Conservation (phyloP, 2,888 invertebrate species). For the Timema cristinae region DNA sequence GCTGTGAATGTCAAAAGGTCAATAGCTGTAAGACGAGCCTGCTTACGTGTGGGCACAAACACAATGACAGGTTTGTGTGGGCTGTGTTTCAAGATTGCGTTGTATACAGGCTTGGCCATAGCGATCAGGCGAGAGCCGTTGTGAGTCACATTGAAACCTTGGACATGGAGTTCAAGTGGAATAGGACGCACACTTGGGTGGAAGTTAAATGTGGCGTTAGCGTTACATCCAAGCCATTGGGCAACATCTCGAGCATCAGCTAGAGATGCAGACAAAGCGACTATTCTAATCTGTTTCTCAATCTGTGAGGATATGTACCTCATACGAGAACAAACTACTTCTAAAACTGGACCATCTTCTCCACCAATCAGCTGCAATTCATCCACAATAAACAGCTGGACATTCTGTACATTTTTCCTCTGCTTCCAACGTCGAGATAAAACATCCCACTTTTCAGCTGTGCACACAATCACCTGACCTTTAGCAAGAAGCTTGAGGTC, state of each 20-base stretch:
- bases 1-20: conserved; percentile 92
- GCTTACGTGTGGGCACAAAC: conserved; percentile 87
- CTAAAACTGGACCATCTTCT: conserved; percentile 89
- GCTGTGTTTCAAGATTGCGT: conserved; percentile 80
- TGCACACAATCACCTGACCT: conserved; percentile 78
- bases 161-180: conserved; percentile 92
- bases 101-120: conserved; percentile 98
- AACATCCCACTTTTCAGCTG: conserved; percentile 99
- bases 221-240: conserved; percentile 93
- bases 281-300: conserved; percentile 82
- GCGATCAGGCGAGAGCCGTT: conserved; percentile 93
- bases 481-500: conserved; percentile 81
- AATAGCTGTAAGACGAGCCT: conserved; percentile 90
- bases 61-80: conserved; percentile 81
- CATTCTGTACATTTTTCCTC: conserved; percentile 95
- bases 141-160: conserved; percentile 88
- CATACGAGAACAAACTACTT: conserved; percentile 87
- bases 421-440: conserved; percentile 98
- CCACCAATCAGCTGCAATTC: conserved; percentile 90
- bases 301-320: conserved; percentile 96
- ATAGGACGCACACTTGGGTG: conserved; percentile 96
- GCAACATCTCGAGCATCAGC: conserved; percentile 94
- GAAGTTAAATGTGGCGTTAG: conserved; percentile 95
- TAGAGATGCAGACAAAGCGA: conserved; percentile 89
- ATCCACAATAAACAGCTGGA: conserved; percentile 94